These are phyloP conservation scores for Passer montanus DNA, from an alignment of 2,113 vertebrate genomes.

Conservation along the genomic window DNA sequence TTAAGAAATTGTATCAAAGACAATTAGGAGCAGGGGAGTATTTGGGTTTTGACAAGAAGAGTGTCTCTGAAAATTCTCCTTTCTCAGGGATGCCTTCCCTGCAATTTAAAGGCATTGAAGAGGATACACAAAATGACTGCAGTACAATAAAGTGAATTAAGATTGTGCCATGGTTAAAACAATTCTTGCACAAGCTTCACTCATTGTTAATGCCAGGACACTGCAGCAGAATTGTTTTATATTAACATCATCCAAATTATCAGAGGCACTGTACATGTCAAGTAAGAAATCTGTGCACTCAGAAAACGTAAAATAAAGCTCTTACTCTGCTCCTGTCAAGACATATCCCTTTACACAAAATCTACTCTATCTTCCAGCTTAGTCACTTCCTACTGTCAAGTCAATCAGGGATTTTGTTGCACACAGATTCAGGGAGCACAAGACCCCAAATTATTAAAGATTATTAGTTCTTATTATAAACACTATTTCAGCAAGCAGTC, in stretches of 20 bases:
- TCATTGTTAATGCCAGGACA: background rate
- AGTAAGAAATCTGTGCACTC: background rate
- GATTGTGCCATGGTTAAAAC: background rate
- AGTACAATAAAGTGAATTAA: background rate
- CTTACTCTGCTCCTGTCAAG: background rate
- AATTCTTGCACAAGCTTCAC: background rate
- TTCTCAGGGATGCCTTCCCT: background rate
- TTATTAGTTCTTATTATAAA: background rate
- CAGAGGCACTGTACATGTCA: background rate
- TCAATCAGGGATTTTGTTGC: background rate
- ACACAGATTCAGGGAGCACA: background rate
- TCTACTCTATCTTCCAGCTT: background rate
- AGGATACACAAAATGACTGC: background rate
- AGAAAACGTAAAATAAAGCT: background rate
- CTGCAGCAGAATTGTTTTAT: background rate
- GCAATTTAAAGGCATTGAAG: background rate
- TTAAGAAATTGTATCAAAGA: background rate
- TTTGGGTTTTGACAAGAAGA: background rate
- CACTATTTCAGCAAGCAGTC: background rate
- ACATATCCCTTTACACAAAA: background rate
- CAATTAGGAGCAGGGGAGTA: background rate
- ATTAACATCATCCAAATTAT: background rate
- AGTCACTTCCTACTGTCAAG: background rate
- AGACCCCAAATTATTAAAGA: background rate
- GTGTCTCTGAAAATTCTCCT: background rate